Evolutionary conservation across 2,888 invertebrate genomes (phyloP).

Genomic region (Girardia tigrina): DNA sequence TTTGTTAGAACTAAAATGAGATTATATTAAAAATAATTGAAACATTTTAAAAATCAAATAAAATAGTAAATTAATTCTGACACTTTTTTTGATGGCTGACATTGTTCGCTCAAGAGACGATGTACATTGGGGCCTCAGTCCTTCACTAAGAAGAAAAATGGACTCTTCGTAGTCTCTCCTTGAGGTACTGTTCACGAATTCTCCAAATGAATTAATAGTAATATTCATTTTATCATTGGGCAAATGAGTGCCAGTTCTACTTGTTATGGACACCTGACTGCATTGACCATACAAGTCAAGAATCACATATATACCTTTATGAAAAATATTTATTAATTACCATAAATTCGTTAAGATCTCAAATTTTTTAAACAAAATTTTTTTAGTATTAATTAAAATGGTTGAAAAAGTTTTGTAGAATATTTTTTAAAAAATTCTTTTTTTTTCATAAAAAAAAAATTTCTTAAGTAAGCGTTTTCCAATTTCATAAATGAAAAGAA

Average conservation of each 20-base stretch:
- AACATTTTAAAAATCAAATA: too few relatives aligned
- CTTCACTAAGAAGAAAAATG: neutral
- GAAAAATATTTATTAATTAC: too few relatives aligned
- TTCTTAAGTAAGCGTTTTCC: too few relatives aligned
- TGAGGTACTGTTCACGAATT: neutral
- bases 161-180: neutral
- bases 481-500: too few relatives aligned
- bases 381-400: too few relatives aligned
- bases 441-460: too few relatives aligned
- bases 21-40: too few relatives aligned
- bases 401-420: too few relatives aligned
- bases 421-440: too few relatives aligned
- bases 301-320: constrained; percentile 79
- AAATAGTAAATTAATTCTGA: neutral
- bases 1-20: too few relatives aligned
- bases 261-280: constrained; percentile 61
- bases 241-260: neutral
- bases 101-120: neutral
- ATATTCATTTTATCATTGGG: neutral
- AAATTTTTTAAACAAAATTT: too few relatives aligned
- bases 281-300: constrained; percentile 85
- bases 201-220: neutral
- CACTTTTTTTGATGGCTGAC: neutral
- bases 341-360: too few relatives aligned
- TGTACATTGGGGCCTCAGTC: neutral